Evolutionary conservation across 2,888 invertebrate genomes (phyloP), one percentile per base, ranked within the genome.

Genomic region (Drosophila demipolita): DNA sequence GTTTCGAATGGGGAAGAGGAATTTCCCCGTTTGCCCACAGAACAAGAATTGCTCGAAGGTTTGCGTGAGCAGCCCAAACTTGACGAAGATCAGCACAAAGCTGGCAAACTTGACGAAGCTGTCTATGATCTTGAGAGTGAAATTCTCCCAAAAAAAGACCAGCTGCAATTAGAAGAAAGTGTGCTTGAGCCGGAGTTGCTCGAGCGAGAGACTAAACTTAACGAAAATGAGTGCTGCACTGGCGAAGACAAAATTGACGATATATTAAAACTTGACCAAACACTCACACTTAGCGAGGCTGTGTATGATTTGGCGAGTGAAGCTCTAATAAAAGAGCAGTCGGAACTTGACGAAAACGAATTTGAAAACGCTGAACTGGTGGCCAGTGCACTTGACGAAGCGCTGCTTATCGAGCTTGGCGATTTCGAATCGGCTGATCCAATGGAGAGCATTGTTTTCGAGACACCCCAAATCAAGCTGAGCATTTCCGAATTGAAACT

Each of bases 391-490:
- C 32, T 52, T 4, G 66, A 73, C 36, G 65, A 71, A 38, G 12
- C 29, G 1, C 40, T 64, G 12, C 54, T 65, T 32, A 50, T 63
- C 23, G 45, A 57, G 38, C n/a, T 40, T 6, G 29, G 40, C 7
- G 33, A 65, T 49, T 49, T 58, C 54, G 40, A 65, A 40, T 29
- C 67, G 38, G 64, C 71, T 8, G 64, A 66, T 36, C 3, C 32
- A 17, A 29, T 40, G 36, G 50, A 71, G 42, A 90, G 91, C 77
- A 65, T 91, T 40, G 80, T 91, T 50, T 91, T 84, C 67, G 91
- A 92, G 69, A 92, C 91, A 9, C 92, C 92, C 20, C 87, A 89
- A 55, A 77, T 91, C 40, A 83, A 89, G 38, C 81, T 91, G 72
- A 91, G 74, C 61, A 92, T 91, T 64, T 82, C 91, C 66, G 91